Evolutionary conservation across 2,113 vertebrate species (phyloP).

Genomic region (Pseudorhombus dupliciocellatus): DNA sequence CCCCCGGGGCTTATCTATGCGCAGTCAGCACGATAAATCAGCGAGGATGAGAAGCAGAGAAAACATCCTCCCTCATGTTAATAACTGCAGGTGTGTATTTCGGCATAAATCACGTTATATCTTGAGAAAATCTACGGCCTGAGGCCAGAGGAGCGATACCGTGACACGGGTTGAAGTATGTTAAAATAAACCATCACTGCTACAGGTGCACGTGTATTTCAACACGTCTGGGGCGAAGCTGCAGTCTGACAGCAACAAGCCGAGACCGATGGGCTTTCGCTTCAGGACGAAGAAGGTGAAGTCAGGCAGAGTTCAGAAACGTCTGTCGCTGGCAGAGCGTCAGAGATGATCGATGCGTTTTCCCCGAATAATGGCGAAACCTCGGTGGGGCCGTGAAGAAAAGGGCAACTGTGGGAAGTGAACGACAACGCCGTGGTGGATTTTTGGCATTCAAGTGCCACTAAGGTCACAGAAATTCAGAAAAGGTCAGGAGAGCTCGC

Average conservation of each 20-base stretch:
- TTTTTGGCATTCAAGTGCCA: conserved; percentile 13
- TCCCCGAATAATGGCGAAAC: conserved; percentile 27
- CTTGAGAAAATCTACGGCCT: background rate
- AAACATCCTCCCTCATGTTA: background rate
- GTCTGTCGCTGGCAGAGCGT: conserved; percentile 24
- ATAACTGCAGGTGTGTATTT: conserved; percentile 6
- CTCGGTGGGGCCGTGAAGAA: conserved; percentile 24
- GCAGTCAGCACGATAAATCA: background rate
- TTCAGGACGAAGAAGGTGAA: conserved; percentile 38
- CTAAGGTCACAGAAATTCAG: conserved; percentile 7
- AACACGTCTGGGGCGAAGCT: conserved; percentile 16
- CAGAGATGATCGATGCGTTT: conserved; percentile 34
- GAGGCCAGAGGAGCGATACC: background rate
- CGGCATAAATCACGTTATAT: conserved; percentile 13
- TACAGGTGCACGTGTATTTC: conserved; percentile 41
- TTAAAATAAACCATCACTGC: conserved; percentile 31
- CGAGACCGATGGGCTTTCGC: conserved; percentile 41
- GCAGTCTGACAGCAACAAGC: conserved; percentile 53
- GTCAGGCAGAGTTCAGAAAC: conserved; percentile 62
- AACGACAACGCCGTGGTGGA: background rate
- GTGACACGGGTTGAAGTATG: background rate
- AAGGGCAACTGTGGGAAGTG: conserved; percentile 27
- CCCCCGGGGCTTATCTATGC: background rate
- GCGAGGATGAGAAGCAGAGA: background rate
- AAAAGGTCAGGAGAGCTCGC: conserved; percentile 22